phyloP scores from a whole-genome alignment of 2,113 vertebrate genomes.

The Aegithalos caudatus region DNA sequence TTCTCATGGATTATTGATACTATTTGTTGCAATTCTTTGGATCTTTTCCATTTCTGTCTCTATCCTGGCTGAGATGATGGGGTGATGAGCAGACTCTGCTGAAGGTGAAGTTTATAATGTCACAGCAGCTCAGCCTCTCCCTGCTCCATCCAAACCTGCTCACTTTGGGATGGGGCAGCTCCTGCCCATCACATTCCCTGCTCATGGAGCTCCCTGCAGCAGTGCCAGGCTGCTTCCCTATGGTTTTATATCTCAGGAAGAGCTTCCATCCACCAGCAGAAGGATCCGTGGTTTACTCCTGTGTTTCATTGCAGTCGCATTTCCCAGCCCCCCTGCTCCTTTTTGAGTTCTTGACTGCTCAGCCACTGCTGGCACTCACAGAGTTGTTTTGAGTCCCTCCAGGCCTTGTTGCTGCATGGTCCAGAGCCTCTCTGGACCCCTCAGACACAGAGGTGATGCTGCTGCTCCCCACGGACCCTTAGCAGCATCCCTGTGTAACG shows the following conservation, averaged over 20 bases:
- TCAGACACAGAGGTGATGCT: not conserved
- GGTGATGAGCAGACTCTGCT: not conserved
- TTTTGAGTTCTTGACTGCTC: not conserved
- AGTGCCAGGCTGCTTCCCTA: not conserved
- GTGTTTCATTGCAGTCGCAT: rapidly evolving
- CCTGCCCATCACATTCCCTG: not conserved
- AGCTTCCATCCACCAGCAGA: not conserved
- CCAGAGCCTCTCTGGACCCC: not conserved
- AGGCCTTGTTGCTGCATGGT: not conserved
- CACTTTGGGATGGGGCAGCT: not conserved
- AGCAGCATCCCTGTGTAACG: not conserved
- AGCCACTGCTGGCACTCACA: not conserved
- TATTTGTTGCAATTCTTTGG: constrained; percentile 31
- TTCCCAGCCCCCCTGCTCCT: not conserved
- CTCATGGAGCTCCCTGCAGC: not conserved
- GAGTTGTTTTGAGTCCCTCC: not conserved
- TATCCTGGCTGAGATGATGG: not conserved
- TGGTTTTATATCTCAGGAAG: not conserved
- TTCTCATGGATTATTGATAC: constrained; percentile 45
- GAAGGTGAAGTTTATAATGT: constrained; percentile 6
- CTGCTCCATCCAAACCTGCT: rapidly evolving
- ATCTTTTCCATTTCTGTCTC: constrained; percentile 22
- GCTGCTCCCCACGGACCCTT: not conserved
- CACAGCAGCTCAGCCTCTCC: not conserved
- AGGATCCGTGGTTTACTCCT: not conserved